A percentile compares a stretch with the other conserved stretches of the same genome.
phyloP scores from a whole-genome alignment of 2,888 invertebrate species.

The Venusia cambrica region DNA sequence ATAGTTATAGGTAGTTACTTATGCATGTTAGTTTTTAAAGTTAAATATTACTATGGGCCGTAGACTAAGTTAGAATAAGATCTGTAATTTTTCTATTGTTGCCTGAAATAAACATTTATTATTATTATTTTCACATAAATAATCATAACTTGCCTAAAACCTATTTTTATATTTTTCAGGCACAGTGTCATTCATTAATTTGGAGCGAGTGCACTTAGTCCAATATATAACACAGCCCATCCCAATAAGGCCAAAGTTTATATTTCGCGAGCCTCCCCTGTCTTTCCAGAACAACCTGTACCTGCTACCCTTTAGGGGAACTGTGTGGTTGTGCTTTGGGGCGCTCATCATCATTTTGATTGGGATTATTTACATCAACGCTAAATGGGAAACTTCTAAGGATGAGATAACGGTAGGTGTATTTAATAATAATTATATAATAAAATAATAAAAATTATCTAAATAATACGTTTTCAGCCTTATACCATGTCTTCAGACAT shows the following conservation, averaged over 20 bases:
- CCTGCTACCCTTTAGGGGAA: slow-evolving; percentile 79
- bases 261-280: slow-evolving; percentile 84
- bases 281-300: slow-evolving; percentile 85
- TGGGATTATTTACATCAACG: slow-evolving; percentile 45
- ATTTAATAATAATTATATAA: no score
- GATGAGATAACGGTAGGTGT: slow-evolving; percentile 28
- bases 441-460: no score
- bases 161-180: no score
- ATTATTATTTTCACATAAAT: background rate
- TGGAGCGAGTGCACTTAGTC: slow-evolving; percentile 44
- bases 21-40: no score
- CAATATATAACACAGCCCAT: slow-evolving; percentile 70
- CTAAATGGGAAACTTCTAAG: slow-evolving; percentile 53
- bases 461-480: no score
- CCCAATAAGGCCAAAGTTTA: slow-evolving; percentile 64
- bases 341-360: slow-evolving; percentile 56
- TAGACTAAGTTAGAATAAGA: no score
- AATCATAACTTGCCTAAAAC: no score
- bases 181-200: slow-evolving; percentile 43
- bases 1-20: no score
- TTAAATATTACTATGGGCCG: no score
- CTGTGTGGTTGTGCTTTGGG: slow-evolving; percentile 81
- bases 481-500: no score
- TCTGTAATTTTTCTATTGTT: no score
- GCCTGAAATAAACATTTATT: no score